A percentile compares a stretch with the other conserved stretches of the same genome.
Conservation (phyloP, 2,797 vertebrate species). For the Rallus crepitans region DNA sequence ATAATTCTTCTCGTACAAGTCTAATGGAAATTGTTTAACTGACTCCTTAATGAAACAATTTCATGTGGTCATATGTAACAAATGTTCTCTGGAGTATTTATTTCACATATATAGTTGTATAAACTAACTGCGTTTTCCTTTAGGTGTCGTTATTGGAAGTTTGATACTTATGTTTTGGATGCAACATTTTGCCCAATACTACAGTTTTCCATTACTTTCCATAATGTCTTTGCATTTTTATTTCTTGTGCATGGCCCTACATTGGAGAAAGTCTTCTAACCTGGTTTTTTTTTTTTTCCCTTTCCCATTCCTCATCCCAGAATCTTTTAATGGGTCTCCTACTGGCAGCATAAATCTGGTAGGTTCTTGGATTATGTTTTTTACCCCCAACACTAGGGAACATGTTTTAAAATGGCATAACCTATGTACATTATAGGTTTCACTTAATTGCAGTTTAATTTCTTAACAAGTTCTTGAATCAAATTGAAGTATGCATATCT, state of each 20-base stretch:
- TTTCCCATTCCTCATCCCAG: constrained; percentile 65
- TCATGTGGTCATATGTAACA: not conserved
- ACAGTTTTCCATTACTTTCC: not conserved
- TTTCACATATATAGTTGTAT: not conserved
- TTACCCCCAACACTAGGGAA: not conserved
- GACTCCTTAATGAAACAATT: not conserved
- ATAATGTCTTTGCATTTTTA: not conserved
- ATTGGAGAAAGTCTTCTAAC: constrained; percentile 24
- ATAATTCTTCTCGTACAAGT: not conserved
- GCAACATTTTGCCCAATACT: not conserved
- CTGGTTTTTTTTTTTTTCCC: not conserved
- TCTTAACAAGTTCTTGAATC: not conserved
- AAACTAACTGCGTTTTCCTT: not conserved
- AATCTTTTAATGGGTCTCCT: constrained; percentile 97
- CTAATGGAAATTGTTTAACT: not conserved
- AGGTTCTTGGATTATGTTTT: constrained; percentile 45
- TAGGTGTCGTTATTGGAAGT: not conserved
- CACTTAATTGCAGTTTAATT: not conserved
- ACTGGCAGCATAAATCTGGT: constrained; percentile 98
- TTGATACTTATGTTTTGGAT: not conserved
- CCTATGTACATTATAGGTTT: not conserved
- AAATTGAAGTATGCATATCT: not conserved
- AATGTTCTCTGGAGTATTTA: not conserved
- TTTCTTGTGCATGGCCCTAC: constrained; percentile 8
- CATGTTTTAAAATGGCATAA: not conserved